Evolutionary conservation across 2,113 vertebrate genomes (phyloP).

Genomic region (Pterocles gutturalis): DNA sequence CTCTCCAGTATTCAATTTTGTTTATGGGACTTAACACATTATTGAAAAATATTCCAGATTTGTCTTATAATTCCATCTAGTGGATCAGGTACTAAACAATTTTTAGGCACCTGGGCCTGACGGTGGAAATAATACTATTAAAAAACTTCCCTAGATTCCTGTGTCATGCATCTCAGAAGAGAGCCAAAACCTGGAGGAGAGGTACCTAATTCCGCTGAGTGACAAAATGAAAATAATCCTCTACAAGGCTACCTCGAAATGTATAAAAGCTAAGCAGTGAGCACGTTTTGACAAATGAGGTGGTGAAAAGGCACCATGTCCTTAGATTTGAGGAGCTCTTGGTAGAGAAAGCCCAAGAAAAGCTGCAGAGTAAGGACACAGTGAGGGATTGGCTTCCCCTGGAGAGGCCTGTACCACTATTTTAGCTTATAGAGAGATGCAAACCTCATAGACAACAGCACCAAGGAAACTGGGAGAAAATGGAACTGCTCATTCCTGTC

Average conservation of each 20-base stretch:
- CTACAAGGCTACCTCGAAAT: not conserved
- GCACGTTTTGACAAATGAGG: not conserved
- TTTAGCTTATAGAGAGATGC: not conserved
- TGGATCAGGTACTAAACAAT: not conserved
- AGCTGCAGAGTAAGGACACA: not conserved
- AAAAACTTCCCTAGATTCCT: not conserved
- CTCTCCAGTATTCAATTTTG: not conserved
- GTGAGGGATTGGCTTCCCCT: not conserved
- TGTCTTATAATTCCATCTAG: not conserved
- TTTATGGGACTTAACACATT: not conserved
- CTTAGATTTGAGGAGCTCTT: not conserved
- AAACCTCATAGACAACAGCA: fast-evolving
- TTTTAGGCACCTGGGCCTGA: not conserved
- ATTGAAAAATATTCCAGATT: not conserved
- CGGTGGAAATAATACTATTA: not conserved
- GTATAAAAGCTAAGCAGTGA: not conserved
- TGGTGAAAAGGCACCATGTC: fast-evolving
- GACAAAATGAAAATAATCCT: not conserved
- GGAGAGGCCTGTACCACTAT: not conserved
- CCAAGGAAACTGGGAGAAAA: not conserved
- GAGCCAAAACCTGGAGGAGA: not conserved
- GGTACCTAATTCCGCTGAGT: not conserved
- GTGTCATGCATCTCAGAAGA: not conserved
- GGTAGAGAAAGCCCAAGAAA: not conserved
- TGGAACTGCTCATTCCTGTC: not conserved